A percentile compares a stretch with the other conserved stretches of the same genome.
phyloP scores from a whole-genome alignment of 1,140 invertebrate genomes.

The Eumaeus atala region DNA sequence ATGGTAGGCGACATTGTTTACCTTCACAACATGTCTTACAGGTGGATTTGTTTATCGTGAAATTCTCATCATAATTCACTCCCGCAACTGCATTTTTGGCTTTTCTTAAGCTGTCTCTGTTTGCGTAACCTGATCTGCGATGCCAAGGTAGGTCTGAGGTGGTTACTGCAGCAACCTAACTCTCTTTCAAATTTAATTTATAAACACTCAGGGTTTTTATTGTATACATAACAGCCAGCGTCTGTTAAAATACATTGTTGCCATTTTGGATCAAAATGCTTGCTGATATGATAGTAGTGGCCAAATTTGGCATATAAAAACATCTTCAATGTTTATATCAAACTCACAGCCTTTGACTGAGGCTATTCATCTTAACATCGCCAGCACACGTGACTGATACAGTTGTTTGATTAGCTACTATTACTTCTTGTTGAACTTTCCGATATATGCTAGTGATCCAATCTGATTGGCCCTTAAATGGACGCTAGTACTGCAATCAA shows the following conservation, averaged over 20 bases:
- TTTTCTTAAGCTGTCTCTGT: conserved; percentile 34
- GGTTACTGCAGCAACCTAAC: conserved; percentile 26
- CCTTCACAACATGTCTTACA: conserved; percentile 24
- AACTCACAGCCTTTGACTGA: conserved; percentile 18
- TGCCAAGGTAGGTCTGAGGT: conserved; percentile 24
- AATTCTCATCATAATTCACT: conserved; percentile 22
- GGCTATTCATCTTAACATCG: too few relatives aligned
- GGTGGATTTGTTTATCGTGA: conserved; percentile 22
- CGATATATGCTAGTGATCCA: too few relatives aligned
- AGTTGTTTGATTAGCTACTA: too few relatives aligned
- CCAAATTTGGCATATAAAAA: conserved; percentile 29
- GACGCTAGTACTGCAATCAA: too few relatives aligned
- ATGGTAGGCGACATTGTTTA: too few relatives aligned
- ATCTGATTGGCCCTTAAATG: too few relatives aligned
- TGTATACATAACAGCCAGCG: conserved; percentile 27
- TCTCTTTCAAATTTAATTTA: conserved; percentile 27
- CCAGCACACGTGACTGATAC: too few relatives aligned
- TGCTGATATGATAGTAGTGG: conserved; percentile 35
- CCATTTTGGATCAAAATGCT: conserved; percentile 33
- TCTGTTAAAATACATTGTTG: conserved; percentile 29
- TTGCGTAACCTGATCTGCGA: conserved; percentile 28
- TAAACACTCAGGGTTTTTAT: conserved; percentile 30
- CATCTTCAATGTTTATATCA: conserved; percentile 21
- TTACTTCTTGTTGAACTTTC: too few relatives aligned
- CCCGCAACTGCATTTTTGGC: conserved; percentile 30